These are phyloP conservation scores for Xestia ashworthii DNA, from an alignment of 2,888 invertebrate genomes.

Conservation along the genomic window DNA sequence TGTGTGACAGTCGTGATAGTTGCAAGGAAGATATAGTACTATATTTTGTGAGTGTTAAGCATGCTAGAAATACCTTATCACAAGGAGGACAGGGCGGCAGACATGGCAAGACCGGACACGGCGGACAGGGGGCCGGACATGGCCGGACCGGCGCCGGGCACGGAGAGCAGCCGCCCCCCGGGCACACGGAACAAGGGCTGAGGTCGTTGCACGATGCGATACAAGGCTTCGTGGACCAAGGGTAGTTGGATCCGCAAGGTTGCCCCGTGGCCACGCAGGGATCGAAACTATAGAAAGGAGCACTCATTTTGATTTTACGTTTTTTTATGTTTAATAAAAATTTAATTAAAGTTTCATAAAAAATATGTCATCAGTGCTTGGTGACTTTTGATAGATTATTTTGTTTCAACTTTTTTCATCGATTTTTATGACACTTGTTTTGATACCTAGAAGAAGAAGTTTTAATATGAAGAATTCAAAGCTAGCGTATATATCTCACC, in stretches of 20 bases:
- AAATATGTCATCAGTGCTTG: slow-evolving; percentile 19
- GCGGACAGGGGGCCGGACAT: slow-evolving; percentile 80
- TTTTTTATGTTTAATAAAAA: slow-evolving; percentile 69
- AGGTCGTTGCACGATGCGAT: slow-evolving; percentile 81
- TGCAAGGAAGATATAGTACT: slow-evolving; percentile 25
- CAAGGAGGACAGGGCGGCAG: slow-evolving; percentile 85
- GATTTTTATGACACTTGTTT: neutral
- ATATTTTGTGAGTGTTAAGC: slow-evolving; percentile 10
- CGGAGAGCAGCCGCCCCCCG: slow-evolving; percentile 86
- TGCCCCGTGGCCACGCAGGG: slow-evolving; percentile 83
- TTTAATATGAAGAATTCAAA: slow-evolving; percentile 21
- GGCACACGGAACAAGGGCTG: slow-evolving; percentile 83
- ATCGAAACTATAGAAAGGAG: slow-evolving; percentile 86
- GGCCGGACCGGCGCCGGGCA: slow-evolving; percentile 87
- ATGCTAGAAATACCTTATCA: slow-evolving; percentile 77
- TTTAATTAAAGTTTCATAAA: slow-evolving; percentile 39
- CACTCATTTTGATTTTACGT: slow-evolving; percentile 82
- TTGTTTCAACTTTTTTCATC: slow-evolving; percentile 29
- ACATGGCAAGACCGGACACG: slow-evolving; percentile 80
- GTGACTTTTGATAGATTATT: slow-evolving; percentile 27
- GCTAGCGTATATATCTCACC: neutral
- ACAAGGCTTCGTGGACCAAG: slow-evolving; percentile 84
- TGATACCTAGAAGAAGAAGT: slow-evolving; percentile 19
- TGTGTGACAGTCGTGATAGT: neutral
- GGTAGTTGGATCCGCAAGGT: slow-evolving; percentile 86